A percentile compares a stretch with the other conserved stretches of the same genome.
phyloP scores from a whole-genome alignment of 2,113 vertebrate genomes.

The Eudorcas thomsonii region DNA sequence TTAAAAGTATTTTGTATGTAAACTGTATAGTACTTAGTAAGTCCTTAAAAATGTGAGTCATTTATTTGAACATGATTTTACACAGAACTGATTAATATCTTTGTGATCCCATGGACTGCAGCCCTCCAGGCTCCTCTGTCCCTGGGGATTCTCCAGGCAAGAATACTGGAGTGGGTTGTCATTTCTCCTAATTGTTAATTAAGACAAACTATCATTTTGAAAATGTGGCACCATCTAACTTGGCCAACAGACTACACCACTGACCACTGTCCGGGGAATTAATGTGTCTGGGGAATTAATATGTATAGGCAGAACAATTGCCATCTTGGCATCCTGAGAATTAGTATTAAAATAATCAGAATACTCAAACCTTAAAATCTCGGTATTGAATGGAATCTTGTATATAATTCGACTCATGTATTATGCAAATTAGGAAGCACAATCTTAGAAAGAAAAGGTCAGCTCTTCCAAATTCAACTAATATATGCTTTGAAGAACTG shows the following conservation, averaged over 20 bases:
- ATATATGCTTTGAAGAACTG: not conserved
- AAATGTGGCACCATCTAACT: not conserved
- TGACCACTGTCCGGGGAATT: not conserved
- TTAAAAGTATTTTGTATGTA: not conserved
- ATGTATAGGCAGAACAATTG: not conserved
- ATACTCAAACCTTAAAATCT: not conserved
- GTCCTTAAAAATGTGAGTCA: not conserved
- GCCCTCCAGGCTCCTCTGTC: not conserved
- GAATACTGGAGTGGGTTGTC: not conserved
- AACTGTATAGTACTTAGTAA: not conserved
- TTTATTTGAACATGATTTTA: not conserved
- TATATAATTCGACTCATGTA: rapidly evolving
- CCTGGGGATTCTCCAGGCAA: not conserved
- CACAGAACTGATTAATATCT: not conserved
- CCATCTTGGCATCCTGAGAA: not conserved
- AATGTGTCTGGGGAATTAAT: not conserved
- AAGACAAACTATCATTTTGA: not conserved
- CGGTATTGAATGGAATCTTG: not conserved
- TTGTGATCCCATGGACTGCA: not conserved
- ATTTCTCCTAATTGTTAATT: not conserved
- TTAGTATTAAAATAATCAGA: not conserved
- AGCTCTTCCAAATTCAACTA: not conserved
- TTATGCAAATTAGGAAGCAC: not conserved
- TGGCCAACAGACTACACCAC: not conserved
- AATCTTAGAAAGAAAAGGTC: not conserved